Evolutionary conservation across 2,888 invertebrate species (phyloP).

Genomic region (Philereme vetulata): DNA sequence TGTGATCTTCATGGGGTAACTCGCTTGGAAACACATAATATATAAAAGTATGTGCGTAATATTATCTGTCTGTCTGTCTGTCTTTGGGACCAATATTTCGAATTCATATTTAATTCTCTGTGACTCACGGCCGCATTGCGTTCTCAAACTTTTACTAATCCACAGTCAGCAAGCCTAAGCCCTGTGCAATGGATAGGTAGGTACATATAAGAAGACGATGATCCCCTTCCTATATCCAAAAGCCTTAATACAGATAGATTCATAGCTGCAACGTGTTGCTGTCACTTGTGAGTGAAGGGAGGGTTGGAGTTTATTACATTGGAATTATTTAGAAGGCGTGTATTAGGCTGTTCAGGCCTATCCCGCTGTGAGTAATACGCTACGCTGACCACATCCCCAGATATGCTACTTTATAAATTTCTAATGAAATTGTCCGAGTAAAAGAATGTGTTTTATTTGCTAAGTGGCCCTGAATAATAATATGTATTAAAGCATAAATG

Average conservation of each 20-base stretch:
- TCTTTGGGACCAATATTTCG: no score
- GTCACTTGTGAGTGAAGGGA: conserved; percentile 29
- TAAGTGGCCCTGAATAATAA: no score
- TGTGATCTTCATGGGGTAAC: no score
- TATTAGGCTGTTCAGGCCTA: conserved; percentile 16
- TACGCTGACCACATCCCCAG: conserved; percentile 9
- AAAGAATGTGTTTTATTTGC: background rate
- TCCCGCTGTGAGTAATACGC: conserved; percentile 13
- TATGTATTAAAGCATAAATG: no score
- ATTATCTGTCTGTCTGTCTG: no score
- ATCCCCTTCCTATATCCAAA: background rate
- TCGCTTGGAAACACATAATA: no score
- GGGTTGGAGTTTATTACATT: conserved; percentile 27
- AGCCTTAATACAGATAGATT: conserved; percentile 9
- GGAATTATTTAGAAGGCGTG: conserved; percentile 25
- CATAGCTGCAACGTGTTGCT: conserved; percentile 20
- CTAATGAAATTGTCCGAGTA: background rate
- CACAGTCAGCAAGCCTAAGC: no score
- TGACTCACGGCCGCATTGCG: no score
- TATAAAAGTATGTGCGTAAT: no score
- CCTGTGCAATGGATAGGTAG: no score
- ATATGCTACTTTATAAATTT: conserved; percentile 6
- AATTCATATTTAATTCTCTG: no score
- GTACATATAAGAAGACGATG: background rate
- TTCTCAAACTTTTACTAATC: no score